Percentiles rank a stretch among this genome's conserved stretches.
Evolutionary conservation across 2,888 invertebrate species (phyloP).

Genomic region (Gymnosoma rotundatum): DNA sequence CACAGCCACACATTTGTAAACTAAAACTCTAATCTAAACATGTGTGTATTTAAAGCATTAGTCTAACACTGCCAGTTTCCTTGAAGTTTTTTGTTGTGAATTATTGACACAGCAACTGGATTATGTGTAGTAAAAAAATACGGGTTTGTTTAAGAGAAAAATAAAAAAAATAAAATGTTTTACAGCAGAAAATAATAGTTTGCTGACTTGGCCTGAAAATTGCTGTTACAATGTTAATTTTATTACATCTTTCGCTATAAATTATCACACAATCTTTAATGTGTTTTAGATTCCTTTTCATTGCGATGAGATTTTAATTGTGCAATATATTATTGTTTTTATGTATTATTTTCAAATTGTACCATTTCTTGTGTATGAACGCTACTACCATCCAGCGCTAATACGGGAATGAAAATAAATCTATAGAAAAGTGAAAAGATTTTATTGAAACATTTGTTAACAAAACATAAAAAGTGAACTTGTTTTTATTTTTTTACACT

Average conservation of each 20-base stretch:
- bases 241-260: conserved; percentile 79
- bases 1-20: conserved; percentile 7
- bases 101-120: conserved; percentile 51
- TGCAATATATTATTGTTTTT: conserved; percentile 11
- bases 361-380: conserved; percentile 4
- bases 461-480: too few species aligned
- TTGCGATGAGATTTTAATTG: conserved; percentile 29
- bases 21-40: neutral
- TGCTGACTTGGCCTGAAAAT: conserved; percentile 75
- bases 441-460: too few species aligned
- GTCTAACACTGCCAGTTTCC: conserved; percentile 1
- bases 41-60: conserved; percentile 1
- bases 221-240: conserved; percentile 80
- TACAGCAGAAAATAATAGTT: conserved; percentile 61
- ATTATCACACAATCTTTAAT: conserved; percentile 80
- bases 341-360: conserved; percentile 18
- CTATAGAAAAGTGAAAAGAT: too few species aligned
- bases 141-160: conserved; percentile 7
- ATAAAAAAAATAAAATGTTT: neutral
- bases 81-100: neutral
- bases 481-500: too few species aligned
- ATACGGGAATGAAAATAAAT: too few species aligned
- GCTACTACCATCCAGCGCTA: neutral
- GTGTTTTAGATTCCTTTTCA: conserved; percentile 45
- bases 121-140: conserved; percentile 9